Evolutionary conservation across 2,888 invertebrate genomes (phyloP).

Genomic region (Papilio demoleus): DNA sequence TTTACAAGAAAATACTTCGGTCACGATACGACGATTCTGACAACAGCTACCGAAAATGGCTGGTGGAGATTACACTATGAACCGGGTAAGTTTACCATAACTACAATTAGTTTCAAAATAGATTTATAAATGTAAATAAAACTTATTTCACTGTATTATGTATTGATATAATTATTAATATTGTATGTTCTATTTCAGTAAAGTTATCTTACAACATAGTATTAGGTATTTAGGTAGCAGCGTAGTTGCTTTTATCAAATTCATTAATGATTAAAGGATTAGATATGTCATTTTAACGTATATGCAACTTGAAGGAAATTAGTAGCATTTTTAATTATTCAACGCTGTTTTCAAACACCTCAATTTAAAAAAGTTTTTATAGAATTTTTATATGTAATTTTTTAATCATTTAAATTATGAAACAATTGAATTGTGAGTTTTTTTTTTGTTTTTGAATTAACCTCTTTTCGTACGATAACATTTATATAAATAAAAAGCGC

Average conservation of each 20-base stretch:
- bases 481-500: too few species aligned
- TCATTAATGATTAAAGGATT: constrained; percentile 37
- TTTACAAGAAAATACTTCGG: constrained; percentile 41
- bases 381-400: too few species aligned
- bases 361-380: too few species aligned
- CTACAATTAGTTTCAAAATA: neutral
- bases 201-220: constrained; percentile 4
- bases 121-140: too few species aligned
- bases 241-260: constrained; percentile 39
- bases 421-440: too few species aligned
- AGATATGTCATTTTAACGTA: constrained; percentile 50
- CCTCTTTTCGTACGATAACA: too few species aligned
- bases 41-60: constrained; percentile 58
- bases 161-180: constrained; percentile 35
- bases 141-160: neutral
- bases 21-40: constrained; percentile 51
- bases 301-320: constrained; percentile 48
- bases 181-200: neutral
- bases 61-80: constrained; percentile 66
- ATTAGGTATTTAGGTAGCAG: constrained; percentile 2
- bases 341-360: too few species aligned
- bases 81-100: constrained; percentile 55
- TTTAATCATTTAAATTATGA: too few species aligned
- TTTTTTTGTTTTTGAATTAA: too few species aligned
- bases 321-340: too few species aligned